phyloP scores from a whole-genome alignment of 2,888 invertebrate genomes.

The Pegoplata infirma region DNA sequence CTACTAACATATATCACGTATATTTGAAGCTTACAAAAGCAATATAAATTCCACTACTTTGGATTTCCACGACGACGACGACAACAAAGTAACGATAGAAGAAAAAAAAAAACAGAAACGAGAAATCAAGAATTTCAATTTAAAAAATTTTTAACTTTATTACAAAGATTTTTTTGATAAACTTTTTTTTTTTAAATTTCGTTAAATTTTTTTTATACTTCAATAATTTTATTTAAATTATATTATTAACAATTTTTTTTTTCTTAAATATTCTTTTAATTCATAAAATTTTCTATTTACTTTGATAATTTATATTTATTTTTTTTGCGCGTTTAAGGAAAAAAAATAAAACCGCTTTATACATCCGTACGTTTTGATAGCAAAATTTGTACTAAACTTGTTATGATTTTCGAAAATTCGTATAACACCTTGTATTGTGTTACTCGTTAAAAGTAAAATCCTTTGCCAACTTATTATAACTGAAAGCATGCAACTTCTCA shows the following conservation, averaged over 20 bases:
- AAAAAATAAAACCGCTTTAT: constrained; percentile 60
- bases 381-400: constrained; percentile 77
- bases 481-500: not conserved
- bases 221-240: not conserved
- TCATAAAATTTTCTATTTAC: not conserved
- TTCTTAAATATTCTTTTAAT: not conserved
- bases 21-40: constrained; percentile 31
- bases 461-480: constrained; percentile 19
- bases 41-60: constrained; percentile 45
- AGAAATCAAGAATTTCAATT: constrained; percentile 29
- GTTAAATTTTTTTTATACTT: not conserved
- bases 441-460: constrained; percentile 11
- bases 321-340: constrained; percentile 45
- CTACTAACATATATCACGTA: constrained; percentile 20
- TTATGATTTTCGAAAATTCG: constrained; percentile 47
- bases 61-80: not conserved
- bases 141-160: not conserved
- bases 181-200: not conserved
- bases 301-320: not conserved
- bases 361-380: constrained; percentile 77
- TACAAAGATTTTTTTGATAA: not conserved
- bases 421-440: constrained; percentile 52
- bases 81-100: constrained; percentile 13
- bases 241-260: not conserved
- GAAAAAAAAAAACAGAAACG: too few relatives aligned